A percentile compares a stretch with the other conserved stretches of the same genome.
Evolutionary conservation across 2,113 vertebrate genomes (phyloP).

Genomic region (Rhynchomys soricoides): DNA sequence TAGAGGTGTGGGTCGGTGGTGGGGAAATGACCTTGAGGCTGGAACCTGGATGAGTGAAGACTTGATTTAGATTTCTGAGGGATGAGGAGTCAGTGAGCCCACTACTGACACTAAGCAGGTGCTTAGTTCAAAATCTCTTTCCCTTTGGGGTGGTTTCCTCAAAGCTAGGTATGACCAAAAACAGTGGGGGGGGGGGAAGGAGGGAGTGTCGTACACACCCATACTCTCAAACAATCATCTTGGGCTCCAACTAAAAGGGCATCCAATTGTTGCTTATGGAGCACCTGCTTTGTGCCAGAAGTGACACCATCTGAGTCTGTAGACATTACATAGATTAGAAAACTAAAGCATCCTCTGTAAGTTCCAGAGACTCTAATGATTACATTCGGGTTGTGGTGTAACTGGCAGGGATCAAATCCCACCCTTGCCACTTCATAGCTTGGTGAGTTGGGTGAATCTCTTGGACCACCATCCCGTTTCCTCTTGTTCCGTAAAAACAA

Average conservation of each 20-base stretch:
- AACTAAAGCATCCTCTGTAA: neutral
- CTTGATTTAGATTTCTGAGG: neutral
- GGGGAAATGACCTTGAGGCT: neutral
- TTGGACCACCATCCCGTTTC: neutral
- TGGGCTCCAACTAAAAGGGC: slow-evolving; percentile 6
- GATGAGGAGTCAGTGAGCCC: neutral
- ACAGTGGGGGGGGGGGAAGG: neutral
- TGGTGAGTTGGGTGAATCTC: neutral
- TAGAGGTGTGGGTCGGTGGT: neutral
- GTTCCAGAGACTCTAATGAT: neutral
- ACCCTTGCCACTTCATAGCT: neutral
- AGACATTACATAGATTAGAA: neutral
- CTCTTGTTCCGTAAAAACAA: slow-evolving; percentile 34
- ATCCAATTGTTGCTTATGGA: neutral
- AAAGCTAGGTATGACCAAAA: neutral
- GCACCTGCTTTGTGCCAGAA: neutral
- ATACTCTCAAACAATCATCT: neutral
- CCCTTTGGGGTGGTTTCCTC: neutral
- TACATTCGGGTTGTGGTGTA: neutral
- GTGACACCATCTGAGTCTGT: neutral
- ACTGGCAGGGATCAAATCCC: neutral
- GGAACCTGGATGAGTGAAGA: slow-evolving; percentile 16
- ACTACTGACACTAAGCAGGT: neutral
- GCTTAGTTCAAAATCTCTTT: neutral
- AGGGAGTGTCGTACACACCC: no score